These are phyloP conservation scores for Lamellibrachia satsuma DNA, from an alignment of 2,888 invertebrate genomes.

Conservation along the genomic window DNA sequence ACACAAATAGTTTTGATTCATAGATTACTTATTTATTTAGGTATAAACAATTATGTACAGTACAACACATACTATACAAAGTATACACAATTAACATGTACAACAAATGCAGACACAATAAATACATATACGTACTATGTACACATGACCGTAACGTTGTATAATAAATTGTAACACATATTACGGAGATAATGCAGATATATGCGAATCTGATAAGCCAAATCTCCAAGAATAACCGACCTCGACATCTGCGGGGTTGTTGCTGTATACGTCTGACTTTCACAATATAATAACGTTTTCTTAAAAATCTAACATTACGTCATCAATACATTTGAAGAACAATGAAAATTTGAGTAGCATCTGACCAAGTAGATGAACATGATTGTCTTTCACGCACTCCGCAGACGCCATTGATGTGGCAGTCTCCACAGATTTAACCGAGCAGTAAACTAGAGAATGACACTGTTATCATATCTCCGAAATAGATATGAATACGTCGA, in stretches of 20 bases:
- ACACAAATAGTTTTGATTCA: background rate
- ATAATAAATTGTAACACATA: background rate
- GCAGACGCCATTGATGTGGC: too few species aligned
- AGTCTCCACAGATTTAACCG: too few species aligned
- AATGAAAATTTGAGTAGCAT: background rate
- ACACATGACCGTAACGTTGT: background rate
- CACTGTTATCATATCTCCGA: background rate
- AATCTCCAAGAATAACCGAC: background rate
- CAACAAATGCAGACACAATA: background rate
- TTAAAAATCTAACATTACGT: background rate
- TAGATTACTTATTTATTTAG: constrained; percentile 17
- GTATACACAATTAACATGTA: constrained; percentile 6
- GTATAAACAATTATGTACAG: constrained; percentile 6
- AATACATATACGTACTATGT: background rate
- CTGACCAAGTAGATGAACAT: background rate
- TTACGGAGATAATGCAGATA: background rate
- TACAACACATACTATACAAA: constrained; percentile 6
- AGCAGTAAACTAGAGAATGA: too few species aligned
- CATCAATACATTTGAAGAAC: background rate
- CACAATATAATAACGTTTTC: background rate
- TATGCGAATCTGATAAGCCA: background rate
- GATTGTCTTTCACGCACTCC: background rate
- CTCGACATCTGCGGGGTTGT: background rate
- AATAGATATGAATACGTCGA: background rate
- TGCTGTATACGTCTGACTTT: background rate